A percentile compares a stretch with the other conserved stretches of the same genome.
Conservation (phyloP, 2,113 vertebrate species). For the Anolis sagrei region DNA sequence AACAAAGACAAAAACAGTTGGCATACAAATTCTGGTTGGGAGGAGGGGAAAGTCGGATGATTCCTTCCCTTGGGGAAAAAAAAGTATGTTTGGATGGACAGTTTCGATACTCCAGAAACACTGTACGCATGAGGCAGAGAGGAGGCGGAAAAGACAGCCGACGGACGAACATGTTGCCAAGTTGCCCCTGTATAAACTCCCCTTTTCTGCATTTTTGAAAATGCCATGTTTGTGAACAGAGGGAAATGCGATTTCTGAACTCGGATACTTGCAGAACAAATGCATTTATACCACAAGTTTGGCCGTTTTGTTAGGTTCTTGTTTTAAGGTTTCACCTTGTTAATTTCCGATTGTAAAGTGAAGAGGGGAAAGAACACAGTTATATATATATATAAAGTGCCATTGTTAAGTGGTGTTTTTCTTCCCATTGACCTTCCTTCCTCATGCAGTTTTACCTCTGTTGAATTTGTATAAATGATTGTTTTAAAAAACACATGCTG, state of each 20-base stretch:
- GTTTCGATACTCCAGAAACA: slow-evolving; percentile 73
- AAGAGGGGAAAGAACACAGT: slow-evolving; percentile 26
- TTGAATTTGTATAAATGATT: slow-evolving; percentile 86
- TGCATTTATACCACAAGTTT: slow-evolving; percentile 74
- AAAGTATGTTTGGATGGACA: slow-evolving; percentile 81
- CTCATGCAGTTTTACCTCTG: slow-evolving; percentile 80
- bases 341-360: slow-evolving; percentile 73
- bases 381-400: slow-evolving; percentile 80
- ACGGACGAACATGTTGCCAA: slow-evolving; percentile 71
- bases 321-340: slow-evolving; percentile 73
- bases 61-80: slow-evolving; percentile 65
- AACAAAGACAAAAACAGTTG: slow-evolving; percentile 56
- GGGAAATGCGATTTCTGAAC: slow-evolving; percentile 76
- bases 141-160: slow-evolving; percentile 75
- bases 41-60: slow-evolving; percentile 64
- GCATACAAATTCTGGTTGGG: background rate
- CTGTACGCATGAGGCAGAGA: slow-evolving; percentile 79
- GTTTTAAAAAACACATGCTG: slow-evolving; percentile 77
- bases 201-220: slow-evolving; percentile 73
- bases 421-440: slow-evolving; percentile 72
- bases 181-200: slow-evolving; percentile 75
- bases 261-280: slow-evolving; percentile 66
- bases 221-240: slow-evolving; percentile 75
- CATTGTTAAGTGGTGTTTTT: slow-evolving; percentile 81
- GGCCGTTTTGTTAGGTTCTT: slow-evolving; percentile 72